Conservation (phyloP, 1,140 invertebrate species). For the Solen grandis region DNA sequence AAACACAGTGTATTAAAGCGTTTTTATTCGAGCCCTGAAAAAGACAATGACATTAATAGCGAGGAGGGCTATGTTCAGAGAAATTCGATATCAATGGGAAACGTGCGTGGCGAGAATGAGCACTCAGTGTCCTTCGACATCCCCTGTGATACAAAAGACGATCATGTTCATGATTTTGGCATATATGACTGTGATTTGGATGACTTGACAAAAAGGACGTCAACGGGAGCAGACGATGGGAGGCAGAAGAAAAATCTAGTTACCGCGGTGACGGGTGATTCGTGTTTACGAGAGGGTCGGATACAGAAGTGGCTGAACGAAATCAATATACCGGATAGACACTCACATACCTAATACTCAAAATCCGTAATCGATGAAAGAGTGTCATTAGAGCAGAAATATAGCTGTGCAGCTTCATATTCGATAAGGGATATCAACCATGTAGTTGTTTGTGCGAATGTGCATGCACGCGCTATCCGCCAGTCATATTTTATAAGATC, state of each 20-base stretch:
- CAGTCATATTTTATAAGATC: no score
- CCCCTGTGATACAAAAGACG: conserved; percentile 27
- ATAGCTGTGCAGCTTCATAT: no score
- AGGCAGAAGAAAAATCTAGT: conserved; percentile 7
- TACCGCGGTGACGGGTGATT: conserved; percentile 41
- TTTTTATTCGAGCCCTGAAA: conserved; percentile 48
- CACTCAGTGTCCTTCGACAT: conserved; percentile 48
- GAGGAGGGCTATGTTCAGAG: conserved; percentile 20
- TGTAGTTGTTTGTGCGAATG: no score
- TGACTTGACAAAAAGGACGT: not conserved
- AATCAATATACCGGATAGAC: conserved; percentile 26
- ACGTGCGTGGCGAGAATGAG: conserved; percentile 42
- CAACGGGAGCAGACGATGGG: not conserved
- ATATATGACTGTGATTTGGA: conserved; percentile 41
- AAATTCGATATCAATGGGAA: conserved; percentile 52
- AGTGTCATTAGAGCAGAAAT: no score
- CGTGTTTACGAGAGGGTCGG: conserved; percentile 29
- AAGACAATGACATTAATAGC: conserved; percentile 32
- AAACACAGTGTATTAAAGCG: conserved; percentile 49
- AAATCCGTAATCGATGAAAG: no score
- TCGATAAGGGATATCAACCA: no score
- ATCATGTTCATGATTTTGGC: conserved; percentile 1
- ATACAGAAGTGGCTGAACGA: conserved; percentile 49
- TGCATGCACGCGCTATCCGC: no score
- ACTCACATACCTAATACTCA: conserved; percentile 48